Percentiles rank a stretch among this genome's conserved stretches.
phyloP scores from a whole-genome alignment of 35 echinoderm and acorn worm genomes.

The Lytechinus pictus region DNA sequence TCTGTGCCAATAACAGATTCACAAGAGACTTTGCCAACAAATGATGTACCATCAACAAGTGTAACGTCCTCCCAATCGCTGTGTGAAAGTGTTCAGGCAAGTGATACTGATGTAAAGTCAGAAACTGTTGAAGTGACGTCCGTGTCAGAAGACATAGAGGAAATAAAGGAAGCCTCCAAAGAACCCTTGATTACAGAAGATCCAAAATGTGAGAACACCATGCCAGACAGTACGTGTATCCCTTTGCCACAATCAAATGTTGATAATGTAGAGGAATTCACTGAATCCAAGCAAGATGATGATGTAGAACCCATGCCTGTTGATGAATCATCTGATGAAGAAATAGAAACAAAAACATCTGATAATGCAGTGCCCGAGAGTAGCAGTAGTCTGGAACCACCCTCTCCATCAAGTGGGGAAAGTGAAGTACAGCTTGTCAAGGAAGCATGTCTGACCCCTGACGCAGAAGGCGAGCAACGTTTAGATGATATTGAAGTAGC shows the following conservation, averaged over 20 bases:
- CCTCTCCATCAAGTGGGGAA: background rate
- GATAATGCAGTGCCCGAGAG: background rate
- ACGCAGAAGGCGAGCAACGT: background rate
- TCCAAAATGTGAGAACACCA: background rate
- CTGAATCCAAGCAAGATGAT: background rate
- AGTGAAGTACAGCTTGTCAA: conserved; percentile 8
- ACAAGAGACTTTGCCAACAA: background rate
- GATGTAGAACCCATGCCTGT: background rate
- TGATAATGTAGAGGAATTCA: background rate
- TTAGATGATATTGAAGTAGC: background rate
- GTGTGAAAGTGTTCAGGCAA: background rate
- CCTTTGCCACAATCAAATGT: background rate
- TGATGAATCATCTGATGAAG: background rate
- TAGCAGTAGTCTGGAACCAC: background rate
- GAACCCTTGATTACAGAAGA: background rate
- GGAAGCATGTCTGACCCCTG: background rate
- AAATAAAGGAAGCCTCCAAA: background rate
- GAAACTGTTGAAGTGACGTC: background rate
- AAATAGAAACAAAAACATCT: background rate
- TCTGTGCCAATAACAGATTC: background rate
- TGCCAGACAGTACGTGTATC: background rate
- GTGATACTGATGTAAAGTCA: background rate
- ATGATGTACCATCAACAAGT: background rate
- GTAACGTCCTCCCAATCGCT: background rate
- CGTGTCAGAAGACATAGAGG: background rate